Base-by-base conservation (phyloP, 1,140 invertebrate genomes). In the Telenomus remus region DNA sequence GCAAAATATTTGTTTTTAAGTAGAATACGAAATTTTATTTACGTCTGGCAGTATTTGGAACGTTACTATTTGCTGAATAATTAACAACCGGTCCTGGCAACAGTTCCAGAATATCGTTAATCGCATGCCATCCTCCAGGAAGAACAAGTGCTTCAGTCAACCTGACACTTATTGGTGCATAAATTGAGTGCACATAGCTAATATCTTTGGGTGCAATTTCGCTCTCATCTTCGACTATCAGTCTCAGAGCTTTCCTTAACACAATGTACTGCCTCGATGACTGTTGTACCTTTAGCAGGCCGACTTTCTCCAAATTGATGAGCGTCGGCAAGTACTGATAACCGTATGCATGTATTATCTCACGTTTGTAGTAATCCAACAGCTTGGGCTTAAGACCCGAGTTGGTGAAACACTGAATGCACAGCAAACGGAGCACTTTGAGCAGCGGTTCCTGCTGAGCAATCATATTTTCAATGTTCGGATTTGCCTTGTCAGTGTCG, bases 131-230 rank as follows among this genome's bases (percentile, higher is more conserved):
- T 6, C 94, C 93, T n/a, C 92, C 93, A 56, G 94, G 94, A 78
- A 93, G 93, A 0, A 94, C 90, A n/a, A 97, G 89, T 79, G 94
- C 92, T 85, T 98, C 96, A 2, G 93, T 93, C 16, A 99, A 89
- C 54, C 97, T 91, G 0, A 97, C 93, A 79, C 94, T 97, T n/a
- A 99, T 80, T 0, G 97, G 97, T 0, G 97, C 96, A 87, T 98
- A 99, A 83, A 95, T 95, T 75, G 93, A 96, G 86, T 96, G 95
- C 27, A 98, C 94, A 85, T 97, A 98, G 69, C 95, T 94, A 50
- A 98, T 97, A 81, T 98, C 96, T 74, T 92, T 94, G 0, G 94
- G 95, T 72, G 92, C 90, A 33, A 94, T 89, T 89, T 98, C 95
- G 59, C 93, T 94, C 4, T 93, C 93, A 81, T 97, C 95, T 78